Base-by-base conservation (phyloP, 2,113 vertebrate genomes). In the Ovis aries region DNA sequence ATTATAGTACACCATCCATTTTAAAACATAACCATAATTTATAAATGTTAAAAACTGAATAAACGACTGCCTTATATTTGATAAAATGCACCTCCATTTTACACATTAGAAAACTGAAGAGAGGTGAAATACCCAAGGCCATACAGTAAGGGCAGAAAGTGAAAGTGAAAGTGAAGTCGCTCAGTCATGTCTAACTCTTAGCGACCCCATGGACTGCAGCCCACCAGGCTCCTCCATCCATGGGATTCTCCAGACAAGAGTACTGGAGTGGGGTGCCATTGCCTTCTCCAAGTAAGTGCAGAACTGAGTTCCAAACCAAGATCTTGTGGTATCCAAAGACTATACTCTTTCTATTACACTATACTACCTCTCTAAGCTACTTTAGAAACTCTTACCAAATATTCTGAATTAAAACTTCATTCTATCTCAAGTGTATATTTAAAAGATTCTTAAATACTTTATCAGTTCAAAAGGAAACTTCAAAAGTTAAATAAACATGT, bases 391-490 rank as follows among this genome's bases (percentile, higher is more conserved):
- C 57, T 82, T n/a, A 78, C 29, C 77, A 81, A 12, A 87, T 89
- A 89, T 50, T 91, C 23, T 77, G 27, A 92, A 59, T 86, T 78
- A 87, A 92, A 91, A 94, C 52, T 48, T 77, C 62, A 40, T 74
- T 91, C 29, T 48, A 21, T 95, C 85, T 85, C 90, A 93, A 71
- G 27, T 45, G 2, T 88, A 74, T 19, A 80, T 33, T 71, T 16
- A 15, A 77, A 93, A 64, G 60, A 60, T 29, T 91, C 87, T 60
- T 52, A 53, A 59, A 23, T 85, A 74, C 25, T 52, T 80, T 50
- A 53, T 93, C 86, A 86, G 36, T 74, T 90, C 53, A 90, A 93
- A 88, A 95, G n/a, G 78, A 92, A 81, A 95, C 9, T 90, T 96
- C 43, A 87, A 59, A 93, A 80, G 59, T 55, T 90, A 87, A 81